Base-by-base conservation (phyloP, 2,113 vertebrate genomes). In the Poeciliopsis turrubarensis region DNA sequence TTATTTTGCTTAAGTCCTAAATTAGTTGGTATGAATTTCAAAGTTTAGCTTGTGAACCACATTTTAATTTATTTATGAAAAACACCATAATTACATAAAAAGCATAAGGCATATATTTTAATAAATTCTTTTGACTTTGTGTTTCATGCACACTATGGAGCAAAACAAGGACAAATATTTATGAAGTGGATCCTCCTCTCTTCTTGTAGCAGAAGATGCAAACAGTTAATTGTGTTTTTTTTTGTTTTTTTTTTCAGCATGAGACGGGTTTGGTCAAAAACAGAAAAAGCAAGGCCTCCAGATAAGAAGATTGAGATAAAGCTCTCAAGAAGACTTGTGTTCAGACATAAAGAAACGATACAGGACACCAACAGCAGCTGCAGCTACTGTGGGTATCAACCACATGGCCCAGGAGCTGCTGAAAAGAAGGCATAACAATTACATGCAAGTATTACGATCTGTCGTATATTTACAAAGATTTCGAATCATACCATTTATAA, bases 311-410 rank as follows among this genome's bases (percentile, higher is more conserved):
- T 72, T 71, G 32, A 54, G 19, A 83, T 74, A 76, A 47, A n/a
- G 65, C 32, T 76, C 84, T 95, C 92, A 95, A 44, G 93, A 93
- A 0, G 94, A 96, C 86, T 89, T 97, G 88, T 95, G 95, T 68
- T 98, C 97, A 37, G 90, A 26, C 67, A 87, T 39, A 83, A 96
- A 98, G 84, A 94, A 97, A 60, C 97, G 97, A 87, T 97, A 99
- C 92, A 98, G 91, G 67, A 97, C 68, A 27, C 95, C 97, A 73
- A 97, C 29, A 57, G 95, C 85, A 60, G 89, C 61, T 0, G 95
- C 96, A 14, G 93, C 95, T 0, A 97, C 0, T 22, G 96, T 89
- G 65, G 96, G 96, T 82, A 99, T 95, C 71, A 99, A 80, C 97
- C 96, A 99, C 0, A 91, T 95, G 0, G 92, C 91, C 97, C 97